Evolutionary conservation across 2,113 vertebrate genomes (phyloP).

Genomic region (Ctenomys sociabilis): DNA sequence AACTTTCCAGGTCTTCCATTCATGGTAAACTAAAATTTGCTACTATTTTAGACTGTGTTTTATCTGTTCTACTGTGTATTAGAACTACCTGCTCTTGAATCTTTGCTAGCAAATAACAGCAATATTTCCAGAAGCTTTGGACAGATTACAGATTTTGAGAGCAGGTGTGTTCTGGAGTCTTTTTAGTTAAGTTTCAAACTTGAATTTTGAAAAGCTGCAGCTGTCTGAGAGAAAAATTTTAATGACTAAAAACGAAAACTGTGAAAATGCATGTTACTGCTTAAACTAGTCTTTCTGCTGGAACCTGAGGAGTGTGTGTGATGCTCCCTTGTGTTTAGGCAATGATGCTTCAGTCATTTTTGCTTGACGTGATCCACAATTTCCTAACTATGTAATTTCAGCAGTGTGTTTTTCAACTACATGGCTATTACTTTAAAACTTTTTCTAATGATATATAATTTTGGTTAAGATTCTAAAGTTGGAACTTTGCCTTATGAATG

Average conservation of each 20-base stretch:
- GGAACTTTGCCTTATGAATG: constrained; percentile 23
- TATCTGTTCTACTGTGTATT: constrained; percentile 64
- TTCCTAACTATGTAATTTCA: constrained; percentile 44
- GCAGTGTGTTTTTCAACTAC: constrained; percentile 50
- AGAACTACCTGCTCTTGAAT: constrained; percentile 73
- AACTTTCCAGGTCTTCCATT: constrained; percentile 73
- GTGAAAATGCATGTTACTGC: constrained; percentile 64
- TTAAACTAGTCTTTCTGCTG: constrained; percentile 78
- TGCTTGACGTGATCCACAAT: constrained; percentile 53
- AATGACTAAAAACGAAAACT: constrained; percentile 63
- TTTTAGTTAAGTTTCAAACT: constrained; percentile 47
- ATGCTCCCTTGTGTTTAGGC: constrained; percentile 77
- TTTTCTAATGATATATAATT: not conserved
- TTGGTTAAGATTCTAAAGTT: not conserved
- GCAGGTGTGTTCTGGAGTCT: constrained; percentile 48
- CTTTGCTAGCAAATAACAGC: constrained; percentile 56
- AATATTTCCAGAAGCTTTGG: constrained; percentile 71
- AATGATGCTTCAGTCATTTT: constrained; percentile 76
- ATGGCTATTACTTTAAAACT: constrained; percentile 45
- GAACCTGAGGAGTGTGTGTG: constrained; percentile 73
- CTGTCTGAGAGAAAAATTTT: constrained; percentile 55
- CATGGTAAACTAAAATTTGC: constrained; percentile 72
- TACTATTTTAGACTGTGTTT: constrained; percentile 70
- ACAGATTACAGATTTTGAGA: constrained; percentile 63
- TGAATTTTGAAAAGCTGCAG: constrained; percentile 58